These are phyloP conservation scores for Calcarius lapponicus DNA, from an alignment of 2,797 vertebrate genomes.

Conservation along the genomic window DNA sequence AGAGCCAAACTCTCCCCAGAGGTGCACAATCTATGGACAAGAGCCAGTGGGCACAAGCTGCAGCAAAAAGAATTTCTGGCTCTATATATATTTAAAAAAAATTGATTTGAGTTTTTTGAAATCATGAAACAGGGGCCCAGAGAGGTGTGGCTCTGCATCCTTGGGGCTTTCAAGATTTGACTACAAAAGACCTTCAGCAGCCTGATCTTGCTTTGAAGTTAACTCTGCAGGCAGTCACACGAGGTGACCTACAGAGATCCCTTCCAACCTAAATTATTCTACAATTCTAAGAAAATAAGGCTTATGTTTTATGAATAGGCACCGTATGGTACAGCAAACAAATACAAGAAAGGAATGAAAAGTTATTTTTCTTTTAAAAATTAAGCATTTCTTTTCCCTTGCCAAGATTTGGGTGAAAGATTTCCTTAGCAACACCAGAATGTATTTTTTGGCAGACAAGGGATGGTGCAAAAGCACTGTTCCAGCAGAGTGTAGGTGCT, in stretches of 20 bases:
- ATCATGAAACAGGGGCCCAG: neutral
- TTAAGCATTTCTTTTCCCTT: neutral
- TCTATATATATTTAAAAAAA: neutral
- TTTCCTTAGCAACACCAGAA: constrained; percentile 35
- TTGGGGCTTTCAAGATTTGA: constrained; percentile 13
- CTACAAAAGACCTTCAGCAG: constrained; percentile 38
- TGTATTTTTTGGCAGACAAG: constrained; percentile 11
- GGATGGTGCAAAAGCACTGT: neutral
- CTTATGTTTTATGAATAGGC: constrained; percentile 37
- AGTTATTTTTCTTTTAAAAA: neutral
- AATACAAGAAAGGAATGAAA: neutral
- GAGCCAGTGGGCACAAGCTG: neutral
- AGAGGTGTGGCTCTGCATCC: neutral
- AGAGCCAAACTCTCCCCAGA: neutral
- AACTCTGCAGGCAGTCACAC: constrained; percentile 11
- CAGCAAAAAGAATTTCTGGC: neutral
- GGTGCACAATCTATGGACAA: neutral
- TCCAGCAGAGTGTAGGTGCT: constrained; percentile 33
- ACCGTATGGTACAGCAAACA: neutral
- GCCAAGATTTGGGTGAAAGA: neutral
- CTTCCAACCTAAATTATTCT: constrained; percentile 20
- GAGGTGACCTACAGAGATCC: constrained; percentile 23
- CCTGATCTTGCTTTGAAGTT: constrained; percentile 53
- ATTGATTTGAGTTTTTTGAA: neutral
- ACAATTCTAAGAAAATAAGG: constrained; percentile 17